A percentile compares a stretch with the other conserved stretches of the same genome.
These are phyloP conservation scores for Myrmecobius fasciatus DNA, from an alignment of 2,113 vertebrate genomes.

Conservation along the genomic window DNA sequence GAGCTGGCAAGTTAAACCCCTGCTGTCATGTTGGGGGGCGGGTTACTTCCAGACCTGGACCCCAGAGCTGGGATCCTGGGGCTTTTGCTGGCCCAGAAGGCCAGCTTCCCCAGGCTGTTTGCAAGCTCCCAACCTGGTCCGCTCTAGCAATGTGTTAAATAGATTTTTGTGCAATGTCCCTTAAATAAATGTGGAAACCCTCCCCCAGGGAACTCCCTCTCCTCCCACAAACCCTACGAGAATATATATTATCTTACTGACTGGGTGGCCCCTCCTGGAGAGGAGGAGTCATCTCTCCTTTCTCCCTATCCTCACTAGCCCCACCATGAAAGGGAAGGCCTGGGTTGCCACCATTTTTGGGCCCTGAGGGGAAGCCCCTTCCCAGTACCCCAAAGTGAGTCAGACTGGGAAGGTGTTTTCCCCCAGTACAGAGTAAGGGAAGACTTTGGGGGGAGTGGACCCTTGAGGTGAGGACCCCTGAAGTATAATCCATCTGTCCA, in stretches of 20 bases:
- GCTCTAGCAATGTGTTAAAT: constrained; percentile 50
- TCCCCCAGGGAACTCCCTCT: constrained; percentile 51
- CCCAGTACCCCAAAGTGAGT: constrained; percentile 1
- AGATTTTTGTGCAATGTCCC: constrained; percentile 55
- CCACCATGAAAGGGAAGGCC: neutral
- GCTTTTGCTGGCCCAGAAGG: neutral
- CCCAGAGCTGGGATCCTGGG: neutral
- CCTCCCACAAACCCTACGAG: constrained; percentile 6
- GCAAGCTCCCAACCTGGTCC: neutral
- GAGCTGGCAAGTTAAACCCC: neutral
- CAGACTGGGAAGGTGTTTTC: neutral
- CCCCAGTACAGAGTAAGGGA: constrained; percentile 24
- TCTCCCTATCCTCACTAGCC: neutral
- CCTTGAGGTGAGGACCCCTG: neutral
- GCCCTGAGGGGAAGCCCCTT: neutral
- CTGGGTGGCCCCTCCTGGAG: constrained; percentile 13
- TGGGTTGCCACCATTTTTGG: neutral
- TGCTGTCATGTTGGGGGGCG: neutral
- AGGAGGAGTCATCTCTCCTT: neutral
- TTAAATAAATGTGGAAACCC: constrained; percentile 59
- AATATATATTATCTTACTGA: constrained; percentile 71
- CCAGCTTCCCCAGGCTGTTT: neutral
- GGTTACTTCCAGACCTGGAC: too few relatives aligned
- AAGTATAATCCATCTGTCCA: neutral
- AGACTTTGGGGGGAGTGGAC: neutral